Conservation (phyloP, 2,888 invertebrate species). For the Yponomeuta plumbellus region DNA sequence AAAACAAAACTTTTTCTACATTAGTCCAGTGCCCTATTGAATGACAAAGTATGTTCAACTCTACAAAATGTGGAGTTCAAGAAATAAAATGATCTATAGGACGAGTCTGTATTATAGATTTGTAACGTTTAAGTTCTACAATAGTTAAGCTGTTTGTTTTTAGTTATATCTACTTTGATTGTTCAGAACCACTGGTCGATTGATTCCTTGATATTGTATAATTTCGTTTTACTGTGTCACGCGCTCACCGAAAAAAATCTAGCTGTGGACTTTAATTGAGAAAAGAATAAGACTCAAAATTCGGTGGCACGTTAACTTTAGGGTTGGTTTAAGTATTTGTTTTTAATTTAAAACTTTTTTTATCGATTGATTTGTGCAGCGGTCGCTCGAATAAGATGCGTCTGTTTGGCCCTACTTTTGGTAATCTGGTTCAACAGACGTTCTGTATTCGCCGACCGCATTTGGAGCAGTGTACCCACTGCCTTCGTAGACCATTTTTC, state of each 20-base stretch:
- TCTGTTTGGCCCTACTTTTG: neutral
- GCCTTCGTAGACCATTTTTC: neutral
- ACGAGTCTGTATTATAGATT: constrained; percentile 59
- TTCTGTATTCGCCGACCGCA: neutral
- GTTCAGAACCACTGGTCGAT: constrained; percentile 25
- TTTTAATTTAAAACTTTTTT: constrained; percentile 20
- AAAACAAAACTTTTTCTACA: neutral
- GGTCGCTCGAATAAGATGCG: neutral
- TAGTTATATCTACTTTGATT: constrained; percentile 48
- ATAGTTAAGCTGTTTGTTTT: constrained; percentile 51
- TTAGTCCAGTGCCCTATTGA: neutral
- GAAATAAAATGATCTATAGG: constrained; percentile 18
- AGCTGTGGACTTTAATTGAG: constrained; percentile 22
- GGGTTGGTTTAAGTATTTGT: constrained; percentile 21
- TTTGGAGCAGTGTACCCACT: neutral
- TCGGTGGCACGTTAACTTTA: constrained; percentile 21
- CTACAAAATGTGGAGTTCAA: neutral
- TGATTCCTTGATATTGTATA: constrained; percentile 7
- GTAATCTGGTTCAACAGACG: neutral
- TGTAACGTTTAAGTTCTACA: constrained; percentile 37
- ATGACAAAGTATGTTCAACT: neutral
- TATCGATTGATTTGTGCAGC: constrained; percentile 18
- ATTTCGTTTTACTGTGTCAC: neutral
- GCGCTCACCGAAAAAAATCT: constrained; percentile 16
- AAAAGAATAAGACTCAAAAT: constrained; percentile 21